Percentiles rank a stretch among this genome's conserved stretches.
phyloP scores from a whole-genome alignment of 1,140 invertebrate species.

The Brachionus paranguensis region DNA sequence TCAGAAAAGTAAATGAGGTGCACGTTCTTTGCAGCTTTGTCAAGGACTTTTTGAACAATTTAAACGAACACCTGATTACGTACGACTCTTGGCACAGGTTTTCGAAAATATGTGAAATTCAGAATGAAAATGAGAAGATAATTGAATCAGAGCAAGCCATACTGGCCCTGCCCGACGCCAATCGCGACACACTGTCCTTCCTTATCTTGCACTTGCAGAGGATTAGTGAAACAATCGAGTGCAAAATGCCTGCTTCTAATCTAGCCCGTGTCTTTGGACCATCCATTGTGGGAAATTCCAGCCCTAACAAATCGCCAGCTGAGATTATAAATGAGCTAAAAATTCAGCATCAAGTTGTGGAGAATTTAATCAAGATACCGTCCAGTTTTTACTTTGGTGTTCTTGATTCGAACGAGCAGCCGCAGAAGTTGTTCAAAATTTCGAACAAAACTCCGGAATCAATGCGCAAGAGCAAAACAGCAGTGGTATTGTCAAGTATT shows the following conservation, averaged over 20 bases:
- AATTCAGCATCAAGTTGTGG: conserved; percentile 19
- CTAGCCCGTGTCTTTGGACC: conserved; percentile 19
- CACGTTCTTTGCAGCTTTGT: conserved; percentile 33
- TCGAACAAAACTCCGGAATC: conserved; percentile 13
- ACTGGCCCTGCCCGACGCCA: conserved; percentile 21
- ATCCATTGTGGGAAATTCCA: conserved; percentile 35
- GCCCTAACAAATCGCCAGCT: conserved; percentile 13
- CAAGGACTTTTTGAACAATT: conserved; percentile 40
- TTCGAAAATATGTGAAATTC: neutral
- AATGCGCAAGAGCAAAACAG: conserved; percentile 37
- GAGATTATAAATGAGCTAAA: conserved; percentile 26
- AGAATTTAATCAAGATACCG: conserved; percentile 20
- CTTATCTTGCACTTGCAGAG: conserved; percentile 39
- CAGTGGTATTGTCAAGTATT: conserved; percentile 36
- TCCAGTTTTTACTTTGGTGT: conserved; percentile 8
- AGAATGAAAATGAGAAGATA: neutral
- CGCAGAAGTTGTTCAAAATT: conserved; percentile 21
- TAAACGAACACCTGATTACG: conserved; percentile 39
- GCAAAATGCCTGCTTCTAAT: conserved; percentile 39
- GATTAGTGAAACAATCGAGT: conserved; percentile 19
- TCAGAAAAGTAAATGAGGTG: conserved; percentile 12
- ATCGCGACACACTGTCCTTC: conserved; percentile 38
- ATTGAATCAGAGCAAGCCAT: neutral
- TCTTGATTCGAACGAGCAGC: conserved; percentile 8
- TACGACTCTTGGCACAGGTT: conserved; percentile 29